Base-by-base conservation (phyloP, 2,888 invertebrate genomes). In the Polylopha cassiicola region DNA sequence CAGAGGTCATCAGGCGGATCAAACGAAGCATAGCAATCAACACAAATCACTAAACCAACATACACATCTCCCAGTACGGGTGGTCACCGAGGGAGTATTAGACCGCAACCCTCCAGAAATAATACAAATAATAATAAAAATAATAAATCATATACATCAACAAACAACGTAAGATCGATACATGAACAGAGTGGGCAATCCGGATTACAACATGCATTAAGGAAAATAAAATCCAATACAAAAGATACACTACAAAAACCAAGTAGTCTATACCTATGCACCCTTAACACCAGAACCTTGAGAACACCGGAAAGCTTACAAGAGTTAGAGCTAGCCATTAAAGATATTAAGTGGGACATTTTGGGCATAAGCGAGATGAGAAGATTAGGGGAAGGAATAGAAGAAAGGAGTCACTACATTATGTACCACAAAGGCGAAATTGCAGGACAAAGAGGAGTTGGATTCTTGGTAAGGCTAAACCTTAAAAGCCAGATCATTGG, bases 21-120 rank as follows among this genome's bases (percentile, higher is more conserved):
- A 3, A 17, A 17, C 3, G 6, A 17, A 17, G 4, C 6, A 17
- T 17, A 17, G 17, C 17, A 17, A 17, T 17, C 17, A 17, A 17
- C 3, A 33, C 6, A 33, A 13, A 23, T 3, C 16, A 15, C 13
- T 15, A 33, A 15, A 17, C 17, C 21, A 14, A 33, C 18, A 37
- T 21, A 10, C 13, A n/a, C 6, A 11, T 8, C 10, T 16, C 39
- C 39, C 39, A 39, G 20, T 6, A 23, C 33, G 32, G 33, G 8
- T 41, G 41, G 41, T 41, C 34, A 20, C 30, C 34, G 41, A 14
- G 41, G 41, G 41, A 28, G 13, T 9, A 21, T 18, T 15, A 34
- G 34, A 29, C 34, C 23, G 4, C 6, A 29, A 29, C 28, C 29
- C 24, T 29, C 31, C 16, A 9, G n/a, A 4, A 24, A 18, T 2